Conservation (phyloP, 2,797 vertebrate genomes). For the Paramormyrops hopkinsi region DNA sequence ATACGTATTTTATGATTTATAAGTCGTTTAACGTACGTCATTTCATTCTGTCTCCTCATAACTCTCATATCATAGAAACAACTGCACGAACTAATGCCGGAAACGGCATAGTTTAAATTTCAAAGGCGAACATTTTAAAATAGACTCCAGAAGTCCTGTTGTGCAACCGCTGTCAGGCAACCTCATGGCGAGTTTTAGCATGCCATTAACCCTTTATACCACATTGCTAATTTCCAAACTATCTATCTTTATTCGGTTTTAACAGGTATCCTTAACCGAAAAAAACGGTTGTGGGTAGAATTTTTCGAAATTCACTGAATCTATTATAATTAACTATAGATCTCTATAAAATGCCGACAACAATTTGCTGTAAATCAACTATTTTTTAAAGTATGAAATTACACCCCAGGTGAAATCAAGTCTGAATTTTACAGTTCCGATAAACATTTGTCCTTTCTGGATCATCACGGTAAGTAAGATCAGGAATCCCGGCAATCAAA, state of each 20-base stretch:
- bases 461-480: not conserved
- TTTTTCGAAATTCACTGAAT: not conserved
- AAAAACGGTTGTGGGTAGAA: not conserved
- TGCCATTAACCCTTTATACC: not conserved
- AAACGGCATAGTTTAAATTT: not conserved
- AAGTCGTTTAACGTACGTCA: not conserved
- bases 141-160: not conserved
- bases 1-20: not conserved
- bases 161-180: not conserved
- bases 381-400: not conserved
- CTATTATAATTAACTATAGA: not conserved
- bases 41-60: not conserved
- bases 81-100: not conserved
- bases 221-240: not conserved
- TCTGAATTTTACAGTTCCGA: not conserved
- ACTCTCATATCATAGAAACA: not conserved
- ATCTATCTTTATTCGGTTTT: not conserved
- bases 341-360: not conserved
- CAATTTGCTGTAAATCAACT: not conserved
- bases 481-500: not conserved
- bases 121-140: not conserved
- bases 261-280: not conserved
- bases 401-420: not conserved
- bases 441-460: not conserved
- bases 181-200: not conserved